Conservation (phyloP, 1,140 invertebrate genomes). For the Pogonus chalceus region DNA sequence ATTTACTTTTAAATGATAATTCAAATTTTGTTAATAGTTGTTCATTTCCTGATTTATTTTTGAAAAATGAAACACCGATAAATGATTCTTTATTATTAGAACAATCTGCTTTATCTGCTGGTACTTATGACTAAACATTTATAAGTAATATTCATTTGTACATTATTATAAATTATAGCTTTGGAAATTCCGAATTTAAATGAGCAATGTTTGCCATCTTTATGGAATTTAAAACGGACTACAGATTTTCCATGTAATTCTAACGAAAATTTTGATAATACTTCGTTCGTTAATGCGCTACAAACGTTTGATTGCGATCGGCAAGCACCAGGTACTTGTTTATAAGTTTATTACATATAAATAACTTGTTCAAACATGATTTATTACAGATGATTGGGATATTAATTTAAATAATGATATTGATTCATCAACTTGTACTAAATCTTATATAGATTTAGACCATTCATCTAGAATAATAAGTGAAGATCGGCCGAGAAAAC, state of each 20-base stretch:
- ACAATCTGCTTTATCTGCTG: background rate
- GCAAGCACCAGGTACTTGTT: background rate
- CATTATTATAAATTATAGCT: background rate
- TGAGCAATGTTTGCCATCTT: background rate
- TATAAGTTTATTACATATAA: background rate
- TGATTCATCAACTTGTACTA: background rate
- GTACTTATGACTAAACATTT: background rate
- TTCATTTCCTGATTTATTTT: background rate
- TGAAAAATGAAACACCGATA: background rate
- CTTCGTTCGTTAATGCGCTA: too few relatives aligned
- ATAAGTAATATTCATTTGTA: background rate
- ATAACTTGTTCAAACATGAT: background rate
- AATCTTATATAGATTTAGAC: conserved; percentile 2
- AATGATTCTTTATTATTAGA: background rate
- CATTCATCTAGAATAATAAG: background rate
- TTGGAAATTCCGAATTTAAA: background rate
- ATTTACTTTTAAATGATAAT: background rate
- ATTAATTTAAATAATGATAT: background rate
- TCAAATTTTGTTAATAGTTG: background rate
- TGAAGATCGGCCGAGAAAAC: background rate
- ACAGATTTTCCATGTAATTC: background rate
- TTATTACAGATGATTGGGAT: background rate
- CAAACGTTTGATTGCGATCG: background rate
- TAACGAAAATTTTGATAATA: background rate
- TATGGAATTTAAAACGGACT: background rate